Conservation (phyloP, 2,797 vertebrate species). For the Pampus argenteus region DNA sequence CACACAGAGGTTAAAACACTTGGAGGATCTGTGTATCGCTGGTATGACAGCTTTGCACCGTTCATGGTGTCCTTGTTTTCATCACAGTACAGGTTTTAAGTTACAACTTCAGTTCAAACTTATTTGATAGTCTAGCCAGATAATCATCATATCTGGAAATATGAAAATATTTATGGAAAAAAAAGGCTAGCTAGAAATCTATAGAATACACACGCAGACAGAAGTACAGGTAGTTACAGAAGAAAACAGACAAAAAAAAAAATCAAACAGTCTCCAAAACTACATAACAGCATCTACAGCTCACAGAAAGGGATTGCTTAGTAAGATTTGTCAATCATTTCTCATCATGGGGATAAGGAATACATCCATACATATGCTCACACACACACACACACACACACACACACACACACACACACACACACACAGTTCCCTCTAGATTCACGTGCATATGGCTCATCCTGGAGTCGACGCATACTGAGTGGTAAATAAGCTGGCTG, state of each 20-base stretch:
- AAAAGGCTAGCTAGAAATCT: constrained; percentile 23
- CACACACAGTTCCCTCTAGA: constrained; percentile 43
- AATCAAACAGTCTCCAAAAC: constrained; percentile 31
- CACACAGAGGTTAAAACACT: constrained; percentile 14
- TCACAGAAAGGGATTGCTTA: constrained; percentile 58
- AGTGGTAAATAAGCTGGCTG: constrained; percentile 62
- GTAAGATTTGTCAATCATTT: constrained; percentile 36
- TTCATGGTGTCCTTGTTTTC: constrained; percentile 19
- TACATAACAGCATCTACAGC: constrained; percentile 40
- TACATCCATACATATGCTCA: background rate
- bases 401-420: constrained; percentile 30
- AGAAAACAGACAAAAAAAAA: constrained; percentile 19
- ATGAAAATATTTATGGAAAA: constrained; percentile 1
- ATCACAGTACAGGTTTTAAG: constrained; percentile 56
- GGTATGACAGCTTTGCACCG: background rate
- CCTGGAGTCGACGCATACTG: constrained; percentile 65
- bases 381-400: constrained; percentile 23
- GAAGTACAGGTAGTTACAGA: constrained; percentile 8
- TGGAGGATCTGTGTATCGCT: constrained; percentile 6
- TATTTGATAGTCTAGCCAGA: constrained; percentile 10
- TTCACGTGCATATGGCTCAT: constrained; percentile 71
- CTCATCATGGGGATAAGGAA: constrained; percentile 1
- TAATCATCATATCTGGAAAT: constrained; percentile 21
- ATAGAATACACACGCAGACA: constrained; percentile 23
- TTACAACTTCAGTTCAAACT: constrained; percentile 9